These are phyloP conservation scores for Matsumyia berberina DNA, from an alignment of 2,888 invertebrate species.

Conservation along the genomic window DNA sequence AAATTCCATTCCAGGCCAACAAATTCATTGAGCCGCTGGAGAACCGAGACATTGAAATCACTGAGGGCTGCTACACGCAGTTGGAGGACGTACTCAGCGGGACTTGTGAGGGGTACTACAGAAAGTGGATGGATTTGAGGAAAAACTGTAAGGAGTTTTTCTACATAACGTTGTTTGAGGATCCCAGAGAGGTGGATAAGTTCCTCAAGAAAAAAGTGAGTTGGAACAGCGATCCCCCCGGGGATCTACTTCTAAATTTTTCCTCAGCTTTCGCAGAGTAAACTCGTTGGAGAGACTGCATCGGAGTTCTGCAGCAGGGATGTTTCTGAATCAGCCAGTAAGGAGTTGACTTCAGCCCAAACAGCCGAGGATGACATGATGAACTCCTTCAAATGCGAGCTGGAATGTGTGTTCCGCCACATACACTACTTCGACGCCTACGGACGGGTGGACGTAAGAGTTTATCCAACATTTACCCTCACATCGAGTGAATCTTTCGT, in stretches of 20 bases:
- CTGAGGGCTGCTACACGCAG: constrained; percentile 48
- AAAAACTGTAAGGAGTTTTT: constrained; percentile 53
- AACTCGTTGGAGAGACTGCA: constrained; percentile 69
- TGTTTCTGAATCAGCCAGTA: neutral
- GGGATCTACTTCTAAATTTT: neutral
- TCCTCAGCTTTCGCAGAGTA: constrained; percentile 45
- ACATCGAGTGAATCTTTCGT: neutral
- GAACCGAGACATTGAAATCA: constrained; percentile 48
- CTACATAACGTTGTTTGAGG: constrained; percentile 56
- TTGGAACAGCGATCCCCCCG: constrained; percentile 5
- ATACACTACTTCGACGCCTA: constrained; percentile 79
- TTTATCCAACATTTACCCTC: neutral
- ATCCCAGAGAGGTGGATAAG: constrained; percentile 29
- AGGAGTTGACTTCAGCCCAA: constrained; percentile 57
- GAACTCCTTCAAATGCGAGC: constrained; percentile 63
- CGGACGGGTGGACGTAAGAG: constrained; percentile 79
- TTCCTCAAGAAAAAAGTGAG: constrained; percentile 52
- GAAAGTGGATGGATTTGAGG: constrained; percentile 74
- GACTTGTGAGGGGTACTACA: constrained; percentile 77
- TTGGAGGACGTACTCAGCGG: constrained; percentile 76
- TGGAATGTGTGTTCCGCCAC: constrained; percentile 77
- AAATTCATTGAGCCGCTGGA: constrained; percentile 63
- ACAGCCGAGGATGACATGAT: constrained; percentile 43
- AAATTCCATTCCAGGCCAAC: constrained; percentile 53
- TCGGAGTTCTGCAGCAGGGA: constrained; percentile 77